Evolutionary conservation across 2,113 vertebrate species (phyloP).

Genomic region (Microtus montanus): DNA sequence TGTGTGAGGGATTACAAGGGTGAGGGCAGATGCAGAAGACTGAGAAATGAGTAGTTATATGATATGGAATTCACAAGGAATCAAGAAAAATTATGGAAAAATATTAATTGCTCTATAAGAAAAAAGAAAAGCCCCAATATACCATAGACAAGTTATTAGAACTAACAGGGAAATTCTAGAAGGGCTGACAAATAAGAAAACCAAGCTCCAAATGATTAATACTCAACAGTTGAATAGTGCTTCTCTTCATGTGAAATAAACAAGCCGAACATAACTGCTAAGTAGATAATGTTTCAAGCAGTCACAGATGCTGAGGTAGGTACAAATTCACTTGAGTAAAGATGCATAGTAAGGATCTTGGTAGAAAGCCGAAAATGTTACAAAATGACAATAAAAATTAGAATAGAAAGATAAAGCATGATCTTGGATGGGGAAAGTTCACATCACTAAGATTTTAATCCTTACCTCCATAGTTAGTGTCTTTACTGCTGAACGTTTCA

Average conservation of each 20-base stretch:
- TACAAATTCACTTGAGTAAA: conserved; percentile 33
- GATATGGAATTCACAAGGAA: neutral
- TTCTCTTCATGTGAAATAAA: conserved; percentile 28
- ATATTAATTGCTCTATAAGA: neutral
- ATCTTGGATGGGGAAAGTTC: neutral
- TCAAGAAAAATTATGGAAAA: neutral
- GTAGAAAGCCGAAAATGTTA: neutral
- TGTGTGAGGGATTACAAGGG: neutral
- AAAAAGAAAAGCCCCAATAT: neutral
- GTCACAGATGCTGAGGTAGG: neutral
- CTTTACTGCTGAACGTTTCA: neutral
- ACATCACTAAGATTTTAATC: neutral
- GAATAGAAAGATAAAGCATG: conserved; percentile 18
- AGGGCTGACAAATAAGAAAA: conserved; percentile 14
- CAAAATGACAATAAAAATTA: neutral
- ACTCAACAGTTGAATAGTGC: neutral
- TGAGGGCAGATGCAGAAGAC: neutral
- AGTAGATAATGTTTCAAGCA: neutral
- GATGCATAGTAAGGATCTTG: neutral
- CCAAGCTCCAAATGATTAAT: neutral
- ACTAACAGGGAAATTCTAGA: conserved; percentile 46
- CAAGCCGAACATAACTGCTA: neutral
- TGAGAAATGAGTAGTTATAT: neutral
- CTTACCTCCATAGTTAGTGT: neutral
- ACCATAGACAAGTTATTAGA: neutral